A percentile compares a stretch with the other conserved stretches of the same genome.
These are phyloP conservation scores for Spodoptera litura DNA, from an alignment of 1,140 invertebrate species.

Conservation along the genomic window DNA sequence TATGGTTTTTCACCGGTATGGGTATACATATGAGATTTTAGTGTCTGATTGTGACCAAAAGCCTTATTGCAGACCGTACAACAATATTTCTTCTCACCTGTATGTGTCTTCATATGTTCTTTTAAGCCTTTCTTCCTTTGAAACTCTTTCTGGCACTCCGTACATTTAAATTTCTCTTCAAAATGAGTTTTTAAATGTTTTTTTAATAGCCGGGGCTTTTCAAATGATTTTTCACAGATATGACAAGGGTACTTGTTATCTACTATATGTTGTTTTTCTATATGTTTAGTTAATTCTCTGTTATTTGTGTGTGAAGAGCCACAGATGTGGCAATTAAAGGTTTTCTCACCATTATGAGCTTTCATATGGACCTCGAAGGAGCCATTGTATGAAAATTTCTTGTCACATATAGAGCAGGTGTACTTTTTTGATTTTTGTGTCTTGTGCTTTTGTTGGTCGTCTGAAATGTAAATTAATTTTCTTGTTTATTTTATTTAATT, in stretches of 20 bases:
- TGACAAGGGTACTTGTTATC: conserved; percentile 64
- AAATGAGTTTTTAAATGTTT: conserved; percentile 70
- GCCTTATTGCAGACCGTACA: conserved; percentile 91
- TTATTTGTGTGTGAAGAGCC: conserved; percentile 63
- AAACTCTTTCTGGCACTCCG: conserved; percentile 70
- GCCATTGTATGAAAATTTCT: conserved; percentile 75
- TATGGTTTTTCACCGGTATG: conserved; percentile 96
- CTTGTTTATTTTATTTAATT: too few relatives aligned
- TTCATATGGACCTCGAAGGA: conserved; percentile 75
- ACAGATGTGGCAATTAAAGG: conserved; percentile 68
- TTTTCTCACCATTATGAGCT: conserved; percentile 83
- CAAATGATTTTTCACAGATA: conserved; percentile 65
- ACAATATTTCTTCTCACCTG: conserved; percentile 87
- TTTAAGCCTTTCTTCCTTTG: conserved; percentile 74
- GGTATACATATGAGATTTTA: conserved; percentile 92
- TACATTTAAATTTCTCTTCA: conserved; percentile 71
- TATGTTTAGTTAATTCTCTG: conserved; percentile 73
- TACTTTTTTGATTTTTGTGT: conserved; percentile 64
- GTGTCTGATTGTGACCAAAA: conserved; percentile 91
- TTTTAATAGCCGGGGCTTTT: conserved; percentile 67
- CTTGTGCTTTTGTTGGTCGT: conserved; percentile 49
- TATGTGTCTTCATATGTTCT: conserved; percentile 78
- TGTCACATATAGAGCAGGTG: conserved; percentile 68
- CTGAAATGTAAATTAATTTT: conserved; percentile 47
- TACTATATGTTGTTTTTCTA: conserved; percentile 57